Conservation (phyloP, 2,888 invertebrate species). For the Apomyelois bistriatella region DNA sequence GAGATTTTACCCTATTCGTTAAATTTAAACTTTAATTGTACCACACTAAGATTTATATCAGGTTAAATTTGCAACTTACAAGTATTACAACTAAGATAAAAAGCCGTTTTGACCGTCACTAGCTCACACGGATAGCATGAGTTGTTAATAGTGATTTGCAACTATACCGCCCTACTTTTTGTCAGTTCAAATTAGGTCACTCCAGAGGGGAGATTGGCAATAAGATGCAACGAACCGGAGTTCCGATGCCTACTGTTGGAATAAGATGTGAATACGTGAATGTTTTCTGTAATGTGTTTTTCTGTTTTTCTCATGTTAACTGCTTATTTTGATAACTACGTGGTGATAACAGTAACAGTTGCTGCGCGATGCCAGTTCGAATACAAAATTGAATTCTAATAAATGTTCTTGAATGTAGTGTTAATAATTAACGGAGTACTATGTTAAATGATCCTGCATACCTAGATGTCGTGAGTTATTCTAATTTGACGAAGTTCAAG, state of each 20-base stretch:
- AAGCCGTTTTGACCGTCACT: not conserved
- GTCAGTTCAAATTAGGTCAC: slow-evolving; percentile 15
- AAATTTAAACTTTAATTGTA: no score
- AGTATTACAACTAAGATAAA: not conserved
- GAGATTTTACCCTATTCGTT: no score
- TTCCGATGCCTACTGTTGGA: slow-evolving; percentile 15
- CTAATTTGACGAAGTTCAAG: no score
- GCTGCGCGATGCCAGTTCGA: no score
- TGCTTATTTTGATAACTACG: not conserved
- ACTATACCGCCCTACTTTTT: slow-evolving; percentile 13
- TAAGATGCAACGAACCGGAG: slow-evolving; percentile 22
- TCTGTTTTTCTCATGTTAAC: not conserved
- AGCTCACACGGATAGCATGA: not conserved
- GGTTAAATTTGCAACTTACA: not conserved
- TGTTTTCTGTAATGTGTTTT: slow-evolving; percentile 4
- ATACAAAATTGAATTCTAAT: no score
- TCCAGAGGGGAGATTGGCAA: slow-evolving; percentile 17
- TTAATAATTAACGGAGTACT: no score
- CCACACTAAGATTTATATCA: no score
- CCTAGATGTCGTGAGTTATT: no score
- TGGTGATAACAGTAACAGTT: not conserved
- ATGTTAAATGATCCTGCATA: no score
- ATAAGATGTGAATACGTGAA: slow-evolving; percentile 12
- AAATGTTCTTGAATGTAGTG: no score
- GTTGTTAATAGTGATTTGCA: slow-evolving; percentile 12